Percentiles rank a stretch among this genome's conserved stretches.
Conservation (phyloP, 2,888 invertebrate species). For the Platerodrilus igneus region DNA sequence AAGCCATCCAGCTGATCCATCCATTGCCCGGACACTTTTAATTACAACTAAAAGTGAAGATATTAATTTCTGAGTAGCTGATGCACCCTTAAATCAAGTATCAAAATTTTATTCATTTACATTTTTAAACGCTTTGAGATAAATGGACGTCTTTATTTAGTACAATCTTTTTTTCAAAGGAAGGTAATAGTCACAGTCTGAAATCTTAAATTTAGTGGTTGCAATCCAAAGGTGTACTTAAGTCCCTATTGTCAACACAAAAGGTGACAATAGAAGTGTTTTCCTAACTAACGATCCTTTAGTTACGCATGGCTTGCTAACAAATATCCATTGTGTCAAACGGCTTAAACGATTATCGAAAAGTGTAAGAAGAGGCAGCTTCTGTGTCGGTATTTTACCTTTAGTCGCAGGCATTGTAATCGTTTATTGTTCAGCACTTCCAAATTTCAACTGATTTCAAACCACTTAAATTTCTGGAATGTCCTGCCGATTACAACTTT, state of each 20-base stretch:
- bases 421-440: constrained; percentile 16
- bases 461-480: constrained; percentile 3
- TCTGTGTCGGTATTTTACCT: constrained; percentile 19
- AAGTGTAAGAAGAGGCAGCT: constrained; percentile 21
- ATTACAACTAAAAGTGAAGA: no score
- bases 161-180: no score
- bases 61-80: no score
- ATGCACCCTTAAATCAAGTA: no score
- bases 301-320: constrained; percentile 46
- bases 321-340: constrained; percentile 42
- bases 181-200: no score
- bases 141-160: no score
- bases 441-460: not conserved
- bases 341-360: constrained; percentile 42
- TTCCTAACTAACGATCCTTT: constrained; percentile 50
- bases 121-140: no score
- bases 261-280: constrained; percentile 48
- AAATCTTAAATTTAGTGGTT: constrained; percentile 16
- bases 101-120: no score
- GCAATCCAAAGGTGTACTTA: constrained; percentile 40
- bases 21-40: no score
- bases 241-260: constrained; percentile 44
- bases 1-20: no score
- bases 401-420: constrained; percentile 2
- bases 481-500: not conserved